Conservation (phyloP, 2,797 vertebrate species). For the Hozukius guyotensis region DNA sequence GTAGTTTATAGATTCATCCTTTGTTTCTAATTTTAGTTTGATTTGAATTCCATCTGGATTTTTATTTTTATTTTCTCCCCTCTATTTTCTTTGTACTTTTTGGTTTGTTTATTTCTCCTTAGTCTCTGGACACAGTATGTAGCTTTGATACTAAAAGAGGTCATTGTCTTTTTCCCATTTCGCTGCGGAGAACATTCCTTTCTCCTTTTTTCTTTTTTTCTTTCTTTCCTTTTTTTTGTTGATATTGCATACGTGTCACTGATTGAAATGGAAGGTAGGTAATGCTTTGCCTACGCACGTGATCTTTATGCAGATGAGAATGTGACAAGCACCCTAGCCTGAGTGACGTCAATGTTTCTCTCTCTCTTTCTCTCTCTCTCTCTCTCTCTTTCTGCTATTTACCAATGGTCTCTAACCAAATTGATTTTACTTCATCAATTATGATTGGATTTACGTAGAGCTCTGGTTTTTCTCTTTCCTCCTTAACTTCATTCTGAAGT, state of each 20-base stretch:
- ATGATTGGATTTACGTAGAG: constrained; percentile 78
- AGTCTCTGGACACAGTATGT: constrained; percentile 86
- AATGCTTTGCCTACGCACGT: constrained; percentile 95
- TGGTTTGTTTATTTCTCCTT: constrained; percentile 75
- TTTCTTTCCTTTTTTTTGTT: constrained; percentile 81
- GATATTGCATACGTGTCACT: constrained; percentile 98
- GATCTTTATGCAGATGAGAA: constrained; percentile 98
- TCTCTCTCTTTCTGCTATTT: constrained; percentile 72
- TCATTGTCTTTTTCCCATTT: constrained; percentile 97
- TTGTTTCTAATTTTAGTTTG: constrained; percentile 67
- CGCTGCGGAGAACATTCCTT: constrained; percentile 98
- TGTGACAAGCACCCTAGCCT: constrained; percentile 98
- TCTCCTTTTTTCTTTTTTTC: constrained; percentile 87
- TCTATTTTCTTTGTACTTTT: constrained; percentile 69
- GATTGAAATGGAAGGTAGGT: constrained; percentile 99
- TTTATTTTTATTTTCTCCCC: constrained; percentile 54
- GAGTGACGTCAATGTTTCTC: constrained; percentile 93
- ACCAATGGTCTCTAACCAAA: constrained; percentile 77
- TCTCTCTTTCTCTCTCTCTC: constrained; percentile 66
- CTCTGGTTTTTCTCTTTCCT: constrained; percentile 84
- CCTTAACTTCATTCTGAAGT: constrained; percentile 85
- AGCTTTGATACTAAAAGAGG: constrained; percentile 93
- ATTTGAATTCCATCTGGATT: constrained; percentile 69
- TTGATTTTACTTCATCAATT: constrained; percentile 76
- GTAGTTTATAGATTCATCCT: constrained; percentile 69